Evolutionary conservation across 2,888 invertebrate genomes (phyloP).

Genomic region (Apodemia hepburni): DNA sequence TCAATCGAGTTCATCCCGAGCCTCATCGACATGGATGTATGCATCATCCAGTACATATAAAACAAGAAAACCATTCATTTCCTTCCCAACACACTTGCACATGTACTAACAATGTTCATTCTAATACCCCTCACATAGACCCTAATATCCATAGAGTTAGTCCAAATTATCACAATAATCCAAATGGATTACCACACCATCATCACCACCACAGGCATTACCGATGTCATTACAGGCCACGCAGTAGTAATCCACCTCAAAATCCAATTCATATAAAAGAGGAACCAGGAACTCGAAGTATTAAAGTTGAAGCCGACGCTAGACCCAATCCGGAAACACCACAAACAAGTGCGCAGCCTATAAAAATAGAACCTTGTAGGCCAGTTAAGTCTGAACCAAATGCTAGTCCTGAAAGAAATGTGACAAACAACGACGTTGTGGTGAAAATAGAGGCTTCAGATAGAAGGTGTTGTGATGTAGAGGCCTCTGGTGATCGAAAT

Average conservation of each 20-base stretch:
- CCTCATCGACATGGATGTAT: constrained; percentile 24
- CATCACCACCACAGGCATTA: constrained; percentile 41
- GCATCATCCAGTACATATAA: constrained; percentile 35
- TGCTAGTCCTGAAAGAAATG: constrained; percentile 27
- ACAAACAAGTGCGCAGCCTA: constrained; percentile 31
- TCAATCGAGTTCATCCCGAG: constrained; percentile 22
- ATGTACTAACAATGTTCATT: constrained; percentile 30
- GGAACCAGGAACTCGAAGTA: constrained; percentile 44
- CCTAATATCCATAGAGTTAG: constrained; percentile 32
- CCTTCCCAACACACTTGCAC: constrained; percentile 29
- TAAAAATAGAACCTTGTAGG: constrained; percentile 46
- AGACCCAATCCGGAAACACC: constrained; percentile 16
- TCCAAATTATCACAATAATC: constrained; percentile 39
- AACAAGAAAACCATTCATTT: constrained; percentile 27
- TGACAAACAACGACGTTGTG: constrained; percentile 34
- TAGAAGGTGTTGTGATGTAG: constrained; percentile 40
- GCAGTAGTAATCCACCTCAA: constrained; percentile 27
- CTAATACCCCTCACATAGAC: constrained; percentile 31
- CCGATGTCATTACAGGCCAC: constrained; percentile 22
- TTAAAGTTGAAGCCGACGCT: constrained; percentile 34
- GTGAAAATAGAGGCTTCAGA: constrained; percentile 48
- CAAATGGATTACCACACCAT: constrained; percentile 42
- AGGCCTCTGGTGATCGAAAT: constrained; percentile 44
- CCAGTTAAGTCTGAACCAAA: constrained; percentile 49
- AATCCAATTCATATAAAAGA: constrained; percentile 48